These are phyloP conservation scores for Melozone crissalis DNA, from an alignment of 2,113 vertebrate species.

Conservation along the genomic window DNA sequence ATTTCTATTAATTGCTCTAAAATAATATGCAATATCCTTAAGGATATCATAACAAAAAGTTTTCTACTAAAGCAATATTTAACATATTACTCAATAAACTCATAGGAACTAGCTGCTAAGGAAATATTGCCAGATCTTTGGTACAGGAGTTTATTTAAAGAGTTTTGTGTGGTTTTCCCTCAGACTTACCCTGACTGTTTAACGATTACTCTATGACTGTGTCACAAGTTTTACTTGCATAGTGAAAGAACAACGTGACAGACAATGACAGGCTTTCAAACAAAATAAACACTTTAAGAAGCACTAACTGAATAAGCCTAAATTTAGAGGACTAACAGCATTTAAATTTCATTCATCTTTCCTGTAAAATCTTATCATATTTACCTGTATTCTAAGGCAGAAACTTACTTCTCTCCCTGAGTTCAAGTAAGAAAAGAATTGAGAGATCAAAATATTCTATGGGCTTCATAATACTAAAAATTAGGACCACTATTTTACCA, in stretches of 20 bases:
- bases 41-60: background rate
- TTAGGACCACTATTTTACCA: background rate
- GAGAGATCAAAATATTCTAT: background rate
- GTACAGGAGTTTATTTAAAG: background rate
- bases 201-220: fast-evolving
- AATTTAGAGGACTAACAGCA: background rate
- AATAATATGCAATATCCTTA: background rate
- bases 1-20: background rate
- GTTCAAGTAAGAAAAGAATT: background rate
- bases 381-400: background rate
- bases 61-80: background rate
- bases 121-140: background rate
- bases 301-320: background rate
- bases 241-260: background rate
- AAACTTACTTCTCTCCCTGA: background rate
- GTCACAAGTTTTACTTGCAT: background rate
- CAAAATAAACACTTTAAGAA: background rate
- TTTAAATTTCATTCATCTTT: background rate
- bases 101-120: background rate
- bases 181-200: background rate
- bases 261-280: background rate
- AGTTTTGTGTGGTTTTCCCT: background rate
- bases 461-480: background rate
- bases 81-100: background rate
- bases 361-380: background rate